These are phyloP conservation scores for Himalopsyche tibetana DNA, from an alignment of 2,888 invertebrate species.

Conservation along the genomic window DNA sequence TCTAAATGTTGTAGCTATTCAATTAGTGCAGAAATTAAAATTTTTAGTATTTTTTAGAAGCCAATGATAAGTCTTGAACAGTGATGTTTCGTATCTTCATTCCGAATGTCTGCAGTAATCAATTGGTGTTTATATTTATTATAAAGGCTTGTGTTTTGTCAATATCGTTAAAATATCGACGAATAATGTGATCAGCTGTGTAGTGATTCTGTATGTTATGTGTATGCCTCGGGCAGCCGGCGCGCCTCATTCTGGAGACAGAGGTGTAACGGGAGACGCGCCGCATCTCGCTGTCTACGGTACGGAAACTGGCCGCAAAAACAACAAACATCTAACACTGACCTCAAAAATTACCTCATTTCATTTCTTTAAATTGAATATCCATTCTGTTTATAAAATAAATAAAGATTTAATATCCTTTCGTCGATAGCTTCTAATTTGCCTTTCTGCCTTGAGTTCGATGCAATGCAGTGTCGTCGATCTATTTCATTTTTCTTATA, in stretches of 20 bases:
- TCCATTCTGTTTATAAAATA: background rate
- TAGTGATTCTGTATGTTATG: conserved; percentile 28
- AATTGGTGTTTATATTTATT: conserved; percentile 1
- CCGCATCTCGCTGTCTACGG: conserved; percentile 64
- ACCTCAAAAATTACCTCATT: conserved; percentile 1
- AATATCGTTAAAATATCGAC: background rate
- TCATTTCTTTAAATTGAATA: background rate
- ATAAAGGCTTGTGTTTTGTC: background rate
- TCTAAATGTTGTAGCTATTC: too few species aligned
- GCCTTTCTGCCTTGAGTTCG: too few species aligned
- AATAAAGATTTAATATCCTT: too few species aligned
- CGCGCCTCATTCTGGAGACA: conserved; percentile 76
- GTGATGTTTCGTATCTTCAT: too few species aligned
- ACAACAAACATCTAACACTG: conserved; percentile 24
- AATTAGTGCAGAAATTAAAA: too few species aligned
- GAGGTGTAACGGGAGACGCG: conserved; percentile 73
- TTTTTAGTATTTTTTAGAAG: too few species aligned
- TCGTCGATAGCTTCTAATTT: too few species aligned
- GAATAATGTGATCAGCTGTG: conserved; percentile 3
- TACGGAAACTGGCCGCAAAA: conserved; percentile 49
- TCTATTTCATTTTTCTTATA: too few species aligned
- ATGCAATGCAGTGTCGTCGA: too few species aligned
- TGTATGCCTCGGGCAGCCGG: conserved; percentile 69
- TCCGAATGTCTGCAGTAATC: background rate
- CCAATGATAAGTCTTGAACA: too few species aligned